Base-by-base conservation (phyloP, 2,888 invertebrate species). In the Flexamia atlantica region DNA sequence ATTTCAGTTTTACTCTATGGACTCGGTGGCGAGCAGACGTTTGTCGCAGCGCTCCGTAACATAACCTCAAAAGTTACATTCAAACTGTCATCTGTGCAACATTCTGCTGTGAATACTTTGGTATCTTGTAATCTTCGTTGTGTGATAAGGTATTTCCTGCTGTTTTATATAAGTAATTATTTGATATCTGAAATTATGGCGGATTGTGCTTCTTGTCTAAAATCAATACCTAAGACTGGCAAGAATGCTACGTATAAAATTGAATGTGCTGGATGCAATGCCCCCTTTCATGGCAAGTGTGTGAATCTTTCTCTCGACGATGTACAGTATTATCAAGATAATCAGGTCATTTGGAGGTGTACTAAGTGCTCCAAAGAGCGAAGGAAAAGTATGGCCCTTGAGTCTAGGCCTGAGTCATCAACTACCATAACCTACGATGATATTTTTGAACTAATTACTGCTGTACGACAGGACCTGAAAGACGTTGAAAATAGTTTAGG, bases 241-340 rank as follows among this genome's bases (percentile, higher is more conserved):
- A 74, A 46, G 25, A 42, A 74, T 36, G 30, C n/a, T n/a, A n/a
- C 70, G 9, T 7, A 14, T 46, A 74, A 46, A 32, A 25, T 74
- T 10, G 74, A 74, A 30, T 74, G 74, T 23, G 25, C 12, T 23
- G 25, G 32, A 10, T 74, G 74, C 17, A 74, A 74, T 23, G 3
- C n/a, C 2, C 25, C 74, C 5, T 46, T 74, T 46, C 74, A 72
- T 72, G 72, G 72, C 40, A 72, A 72, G 10, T 72, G 72, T 23
- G 72, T 68, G 20, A 28, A 68, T 25, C 68, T 68, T 7, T 9
- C 36, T 7, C 36, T n/a, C 36, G 72, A 40, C 4, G 40, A 72
- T 40, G n/a, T 72, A 17, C 14, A 72, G 40, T 72, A 72, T 36
- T 72, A 72, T 40, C 36, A 72, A 36, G 72, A 72, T 7, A 72